A percentile compares a stretch with the other conserved stretches of the same genome.
phyloP scores from a whole-genome alignment of 1,140 invertebrate genomes.

The Vanessa tameamea region DNA sequence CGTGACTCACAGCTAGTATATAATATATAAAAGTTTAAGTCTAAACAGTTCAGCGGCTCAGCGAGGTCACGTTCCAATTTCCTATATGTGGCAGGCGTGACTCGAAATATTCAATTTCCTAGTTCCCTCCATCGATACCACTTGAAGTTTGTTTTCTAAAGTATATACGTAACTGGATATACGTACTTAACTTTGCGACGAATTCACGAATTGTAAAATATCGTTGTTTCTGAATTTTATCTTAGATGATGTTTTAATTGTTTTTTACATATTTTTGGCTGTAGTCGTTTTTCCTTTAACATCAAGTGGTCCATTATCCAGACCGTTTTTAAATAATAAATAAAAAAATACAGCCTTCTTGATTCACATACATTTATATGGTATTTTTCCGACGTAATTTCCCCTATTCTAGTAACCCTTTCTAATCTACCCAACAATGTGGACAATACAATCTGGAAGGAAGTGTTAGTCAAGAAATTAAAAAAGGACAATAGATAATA shows the following conservation, averaged over 20 bases:
- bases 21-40: slow-evolving; percentile 15
- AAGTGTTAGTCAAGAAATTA: not conserved
- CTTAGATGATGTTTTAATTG: not conserved
- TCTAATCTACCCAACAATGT: not conserved
- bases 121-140: slow-evolving; percentile 5
- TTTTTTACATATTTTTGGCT: no score
- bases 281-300: no score
- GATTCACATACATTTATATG: no score
- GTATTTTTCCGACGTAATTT: not conserved
- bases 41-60: slow-evolving; percentile 2
- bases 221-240: not conserved
- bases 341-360: no score
- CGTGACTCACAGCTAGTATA: not conserved
- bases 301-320: no score
- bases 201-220: not conserved
- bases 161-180: not conserved
- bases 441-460: not conserved
- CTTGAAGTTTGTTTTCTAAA: slow-evolving; percentile 5
- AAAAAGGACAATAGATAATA: not conserved
- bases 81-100: slow-evolving; percentile 19
- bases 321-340: no score
- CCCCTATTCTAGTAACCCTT: not conserved
- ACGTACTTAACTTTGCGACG: not conserved
- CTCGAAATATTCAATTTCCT: slow-evolving; percentile 24
- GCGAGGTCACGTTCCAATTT: slow-evolving; percentile 23